Evolutionary conservation across 1,140 invertebrate genomes (phyloP), one percentile per base, ranked within the genome.

Genomic region (Spodoptera litura): DNA sequence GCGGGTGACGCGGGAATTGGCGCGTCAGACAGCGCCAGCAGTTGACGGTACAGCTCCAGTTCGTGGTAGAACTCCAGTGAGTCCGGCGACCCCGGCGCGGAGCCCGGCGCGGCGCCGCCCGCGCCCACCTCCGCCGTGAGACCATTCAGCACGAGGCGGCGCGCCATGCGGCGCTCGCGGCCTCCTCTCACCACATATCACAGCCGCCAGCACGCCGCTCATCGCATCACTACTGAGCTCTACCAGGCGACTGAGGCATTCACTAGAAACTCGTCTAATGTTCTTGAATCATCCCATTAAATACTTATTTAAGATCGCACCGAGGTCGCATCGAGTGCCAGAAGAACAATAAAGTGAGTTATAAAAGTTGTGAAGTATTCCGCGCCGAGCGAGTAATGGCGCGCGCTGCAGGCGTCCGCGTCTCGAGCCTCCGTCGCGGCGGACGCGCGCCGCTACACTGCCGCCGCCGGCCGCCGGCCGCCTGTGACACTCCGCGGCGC

Each of bases 61-160:
- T 93, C 91, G 87, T 93, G 91, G 86, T 93, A 93, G 87, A 89
- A 92, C 83, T 93, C 91, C 59, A 87, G 86, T 59, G 88, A 90
- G 83, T 90, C 66, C 79, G 49, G 77, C 81, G 44, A 31, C 66
- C 12, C 49, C 53, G 10, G 35, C 71, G 31, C 31, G 31, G 31
- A n/a, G 10, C 35, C 44, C n/a, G 74, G 27, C 9, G 56, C 38
- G 15, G 53, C 11, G 25, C 61, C 49, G 73, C 68, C 59, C 35
- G 79, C 78, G 59, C 84, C 78, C 82, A 91, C 89, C 85, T 91
- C 90, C 79, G 90, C 92, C 78, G 91, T 93, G 62, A 93, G 84
- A 68, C 91, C 91, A 85, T 92, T 91, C 64, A 92, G 85, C 84
- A 91, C 91, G 75, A 92, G 89, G 72, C 92, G 92, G 84, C 91